A percentile compares a stretch with the other conserved stretches of the same genome.
phyloP scores from a whole-genome alignment of 2,888 invertebrate genomes.

The Nephrotoma appendiculata region DNA sequence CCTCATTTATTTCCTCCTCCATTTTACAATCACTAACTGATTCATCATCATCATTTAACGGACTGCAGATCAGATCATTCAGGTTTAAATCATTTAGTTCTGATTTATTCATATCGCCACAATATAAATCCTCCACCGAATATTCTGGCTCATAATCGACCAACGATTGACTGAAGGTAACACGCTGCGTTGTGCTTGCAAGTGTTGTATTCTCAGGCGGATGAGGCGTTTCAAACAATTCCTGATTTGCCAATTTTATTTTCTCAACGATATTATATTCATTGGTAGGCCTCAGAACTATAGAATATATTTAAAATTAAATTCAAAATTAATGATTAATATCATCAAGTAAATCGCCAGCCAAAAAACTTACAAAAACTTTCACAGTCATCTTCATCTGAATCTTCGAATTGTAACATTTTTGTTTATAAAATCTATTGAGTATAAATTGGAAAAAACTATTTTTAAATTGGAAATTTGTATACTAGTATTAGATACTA shows the following conservation, averaged over 20 bases:
- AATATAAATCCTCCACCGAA: constrained; percentile 20
- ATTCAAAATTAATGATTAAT: neutral
- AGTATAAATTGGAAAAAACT: neutral
- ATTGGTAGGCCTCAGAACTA: constrained; percentile 35
- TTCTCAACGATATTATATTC: constrained; percentile 40
- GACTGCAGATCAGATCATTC: neutral
- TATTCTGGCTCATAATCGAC: constrained; percentile 36
- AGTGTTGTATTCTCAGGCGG: neutral
- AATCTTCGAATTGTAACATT: constrained; percentile 25
- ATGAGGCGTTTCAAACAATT: constrained; percentile 25
- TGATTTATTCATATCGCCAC: neutral
- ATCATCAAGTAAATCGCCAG: neutral
- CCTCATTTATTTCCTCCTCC: neutral
- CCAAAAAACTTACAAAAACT: constrained; percentile 28
- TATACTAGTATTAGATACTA: neutral
- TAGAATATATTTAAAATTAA: constrained; percentile 12
- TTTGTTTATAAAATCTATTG: neutral
- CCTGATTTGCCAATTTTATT: constrained; percentile 38
- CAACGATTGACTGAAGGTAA: constrained; percentile 33
- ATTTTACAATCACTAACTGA: neutral
- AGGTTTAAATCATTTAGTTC: neutral
- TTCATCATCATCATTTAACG: neutral
- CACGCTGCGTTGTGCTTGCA: constrained; percentile 24
- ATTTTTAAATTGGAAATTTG: neutral
- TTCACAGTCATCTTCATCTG: constrained; percentile 31